Base-by-base conservation (phyloP, 1,140 invertebrate genomes). In the Cherax quadricarinatus region DNA sequence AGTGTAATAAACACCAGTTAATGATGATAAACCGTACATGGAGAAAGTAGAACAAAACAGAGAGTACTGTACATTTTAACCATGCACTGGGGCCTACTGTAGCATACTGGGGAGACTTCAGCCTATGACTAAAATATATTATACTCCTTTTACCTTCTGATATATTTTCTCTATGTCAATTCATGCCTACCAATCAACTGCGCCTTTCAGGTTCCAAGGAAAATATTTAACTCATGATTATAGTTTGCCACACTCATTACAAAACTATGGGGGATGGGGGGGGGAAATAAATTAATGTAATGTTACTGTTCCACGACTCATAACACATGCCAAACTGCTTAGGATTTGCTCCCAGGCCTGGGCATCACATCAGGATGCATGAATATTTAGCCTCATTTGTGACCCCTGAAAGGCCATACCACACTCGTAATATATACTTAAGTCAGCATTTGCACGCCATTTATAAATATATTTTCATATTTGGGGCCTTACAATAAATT, bases 271-370 rank as follows among this genome's bases (percentile, higher is more conserved):
- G 24, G 70, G 30, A 41, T 41, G 30, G 30, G 30, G 30, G 30
- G 2, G 30, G 30, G 66, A 70, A 75, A 75, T 6, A 9, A 75
- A 12, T 75, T 30, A 75, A 9, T 75, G 24, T 5, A 75, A 75
- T 7, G 6, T 30, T 24, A 21, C 66, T 30, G 70, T 30, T 75
- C 70, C 24, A 16, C 30, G 24, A n/a, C 24, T 30, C 21, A 21
- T 75, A 75, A 70, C 21, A 70, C 16, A 24, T 75, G 70, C 70
- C 70, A 75, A 75, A n/a, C 21, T 66, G 62, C 62, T 66, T 75
- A 75, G 70, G 70, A 75, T 75, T 57, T 75, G n/a, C 12, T 75
- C 7, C 24, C n/a, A 75, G 9, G 30, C 4, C 30, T 21, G 9
- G 6, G 30, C n/a, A 75, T 30, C 18, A 66, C 18, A 30, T 75